Base-by-base conservation (phyloP, 2,113 vertebrate genomes). In the Upupa epops region DNA sequence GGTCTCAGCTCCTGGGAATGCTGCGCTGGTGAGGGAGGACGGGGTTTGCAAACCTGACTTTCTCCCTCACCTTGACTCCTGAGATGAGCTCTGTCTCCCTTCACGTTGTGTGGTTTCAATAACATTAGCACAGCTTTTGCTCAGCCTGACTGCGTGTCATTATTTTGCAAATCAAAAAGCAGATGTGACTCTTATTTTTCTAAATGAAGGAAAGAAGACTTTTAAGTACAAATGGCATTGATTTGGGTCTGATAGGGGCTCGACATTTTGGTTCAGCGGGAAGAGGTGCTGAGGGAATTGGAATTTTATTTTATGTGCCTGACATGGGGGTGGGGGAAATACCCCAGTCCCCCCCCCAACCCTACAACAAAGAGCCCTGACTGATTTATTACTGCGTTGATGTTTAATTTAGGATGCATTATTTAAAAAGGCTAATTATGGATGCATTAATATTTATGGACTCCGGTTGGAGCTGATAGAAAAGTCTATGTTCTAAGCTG, bases 381-480 rank as follows among this genome's bases (percentile, higher is more conserved):
- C 91, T 96, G 96, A 96, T 96, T 96, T 96, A 96, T 95, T 90
- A 89, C 92, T 77, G 88, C 86, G 80, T 90, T 96, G 94, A 96
- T 94, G 95, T 96, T 97, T 96, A 96, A 96, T 96, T 96, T 95
- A 94, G 92, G 94, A 94, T 96, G 95, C 93, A 96, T 96, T 96
- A 96, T 96, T 97, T 97, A 95, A 96, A 95, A 96, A 95, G 94
- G 84, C 95, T 96, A 96, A 97, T 96, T 96, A 96, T 96, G 95
- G 86, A 85, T 90, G 60, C 95, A 97, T 97, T 96, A 97, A 97
- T 97, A 97, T 97, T 95, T 96, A 96, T 96, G 84, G 88, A 5
- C 91, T 95, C 69, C 42, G 17, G 86, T 92, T 95, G 80, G 88
- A 95, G 93, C 92, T 95, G 92, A 94, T 96, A 96, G 96, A 93